Conservation (phyloP, 2,797 vertebrate genomes). For the Anabas testudineus region DNA sequence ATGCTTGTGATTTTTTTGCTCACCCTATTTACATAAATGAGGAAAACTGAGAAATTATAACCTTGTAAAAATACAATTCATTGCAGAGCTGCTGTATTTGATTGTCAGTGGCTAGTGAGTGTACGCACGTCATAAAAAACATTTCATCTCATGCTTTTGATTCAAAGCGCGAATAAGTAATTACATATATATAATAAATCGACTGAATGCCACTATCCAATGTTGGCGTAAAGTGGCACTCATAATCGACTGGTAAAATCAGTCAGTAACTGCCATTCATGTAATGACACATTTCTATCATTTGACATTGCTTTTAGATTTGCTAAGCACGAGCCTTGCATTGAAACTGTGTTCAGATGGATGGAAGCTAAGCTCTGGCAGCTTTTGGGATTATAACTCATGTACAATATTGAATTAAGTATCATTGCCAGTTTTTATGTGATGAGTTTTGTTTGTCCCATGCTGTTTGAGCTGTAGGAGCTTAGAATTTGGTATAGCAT, state of each 20-base stretch:
- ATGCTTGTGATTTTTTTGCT: too few relatives aligned
- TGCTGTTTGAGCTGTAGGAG: conserved; percentile 13
- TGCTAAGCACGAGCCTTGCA: not conserved
- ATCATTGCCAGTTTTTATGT: conserved; percentile 8
- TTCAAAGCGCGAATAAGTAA: conserved; percentile 38
- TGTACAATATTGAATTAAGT: not conserved
- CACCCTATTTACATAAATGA: too few relatives aligned
- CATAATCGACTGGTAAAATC: conserved; percentile 40
- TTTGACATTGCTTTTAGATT: conserved; percentile 16
- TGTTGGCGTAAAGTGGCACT: conserved; percentile 43
- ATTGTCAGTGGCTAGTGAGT: too few relatives aligned
- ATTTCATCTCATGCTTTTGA: conserved; percentile 7
- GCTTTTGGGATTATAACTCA: conserved; percentile 1
- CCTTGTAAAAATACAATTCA: too few relatives aligned
- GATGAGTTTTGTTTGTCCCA: conserved; percentile 3
- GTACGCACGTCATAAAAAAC: conserved; percentile 2
- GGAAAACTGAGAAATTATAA: too few relatives aligned
- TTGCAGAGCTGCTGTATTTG: too few relatives aligned
- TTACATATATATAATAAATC: conserved; percentile 40
- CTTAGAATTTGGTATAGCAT: conserved; percentile 4
- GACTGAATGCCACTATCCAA: conserved; percentile 50
- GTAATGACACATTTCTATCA: conserved; percentile 6
- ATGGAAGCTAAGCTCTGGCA: not conserved
- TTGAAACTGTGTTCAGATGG: not conserved
- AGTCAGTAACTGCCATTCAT: conserved; percentile 27